Base-by-base conservation (phyloP, 2,797 vertebrate genomes). In the Bucorvus abyssinicus region DNA sequence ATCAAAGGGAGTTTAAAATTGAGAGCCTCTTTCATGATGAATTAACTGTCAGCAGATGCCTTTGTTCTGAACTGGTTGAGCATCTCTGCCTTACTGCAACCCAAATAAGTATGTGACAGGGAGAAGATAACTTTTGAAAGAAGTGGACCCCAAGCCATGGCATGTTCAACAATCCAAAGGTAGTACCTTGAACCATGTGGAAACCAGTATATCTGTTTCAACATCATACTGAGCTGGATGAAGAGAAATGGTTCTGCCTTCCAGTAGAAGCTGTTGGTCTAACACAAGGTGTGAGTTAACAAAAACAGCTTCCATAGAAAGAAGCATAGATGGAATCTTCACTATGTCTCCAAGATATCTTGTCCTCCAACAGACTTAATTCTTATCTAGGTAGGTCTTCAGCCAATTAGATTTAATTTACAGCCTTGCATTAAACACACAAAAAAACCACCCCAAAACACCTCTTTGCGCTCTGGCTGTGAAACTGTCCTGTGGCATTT, bases 401-500 rank as follows among this genome's bases (percentile, higher is more conserved):
- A 93, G 61, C 50, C 50, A 76, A 47, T 71, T 88, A 78, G 32
- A 74, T 68, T 82, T 71, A 36, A 83, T 93, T 84, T 81, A 79
- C 26, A 89, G 73, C n/a, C 47, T 69, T 55, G 42, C 30, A 86
- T 61, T 84, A 50, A 82, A 78, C 36, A 59, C 38, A 24, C 40
- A 63, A 83, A 75, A 9, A 6, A n/a, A n/a, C n/a, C n/a, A n/a
- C n/a, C n/a, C 7, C 1, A 0, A n/a, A 89, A 56, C 5, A 23
- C 24, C 22, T 42, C 47, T 76, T 87, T 18, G 26, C 9, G 10
- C 24, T 76, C 26, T 1, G 16, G 45, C 42, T 68, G 5, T 36
- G 59, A 89, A 69, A 73, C 12, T 59, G 63, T 50, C 67, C 32
- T 8, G 3, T 57, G 71, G 67, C 36, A 52, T 65, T 82, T 89